phyloP scores from a whole-genome alignment of 2,113 vertebrate species.

The Hylia prasina region DNA sequence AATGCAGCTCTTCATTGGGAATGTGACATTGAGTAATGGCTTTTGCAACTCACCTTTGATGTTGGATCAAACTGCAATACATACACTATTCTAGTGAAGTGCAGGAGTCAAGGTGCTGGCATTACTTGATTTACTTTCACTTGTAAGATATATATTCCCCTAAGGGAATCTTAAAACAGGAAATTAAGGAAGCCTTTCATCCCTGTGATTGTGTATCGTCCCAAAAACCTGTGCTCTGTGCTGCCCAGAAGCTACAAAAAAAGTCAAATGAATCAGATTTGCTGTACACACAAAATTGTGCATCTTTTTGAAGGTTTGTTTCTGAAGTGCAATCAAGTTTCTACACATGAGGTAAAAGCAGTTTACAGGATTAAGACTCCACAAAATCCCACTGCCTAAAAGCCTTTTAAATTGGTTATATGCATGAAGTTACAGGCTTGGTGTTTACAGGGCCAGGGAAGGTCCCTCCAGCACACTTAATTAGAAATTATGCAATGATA shows the following conservation, averaged over 20 bases:
- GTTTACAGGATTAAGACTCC: neutral
- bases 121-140: neutral
- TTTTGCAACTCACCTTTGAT: neutral
- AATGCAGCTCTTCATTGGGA: neutral
- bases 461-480: neutral
- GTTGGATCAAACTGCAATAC: neutral
- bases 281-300: neutral
- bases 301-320: neutral
- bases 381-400: neutral
- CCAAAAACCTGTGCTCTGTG: neutral
- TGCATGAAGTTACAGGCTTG: neutral
- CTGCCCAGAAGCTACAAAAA: neutral
- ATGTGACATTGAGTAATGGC: neutral
- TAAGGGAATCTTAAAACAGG: neutral
- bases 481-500: neutral
- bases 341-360: neutral
- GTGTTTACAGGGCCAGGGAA: neutral
- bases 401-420: neutral
- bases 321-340: neutral
- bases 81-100: neutral
- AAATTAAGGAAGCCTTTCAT: constrained; percentile 25
- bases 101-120: neutral
- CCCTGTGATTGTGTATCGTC: neutral
- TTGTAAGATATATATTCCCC: neutral
- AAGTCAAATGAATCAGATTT: neutral